Conservation (phyloP, 1,140 invertebrate genomes). For the Lepidostoma basale region DNA sequence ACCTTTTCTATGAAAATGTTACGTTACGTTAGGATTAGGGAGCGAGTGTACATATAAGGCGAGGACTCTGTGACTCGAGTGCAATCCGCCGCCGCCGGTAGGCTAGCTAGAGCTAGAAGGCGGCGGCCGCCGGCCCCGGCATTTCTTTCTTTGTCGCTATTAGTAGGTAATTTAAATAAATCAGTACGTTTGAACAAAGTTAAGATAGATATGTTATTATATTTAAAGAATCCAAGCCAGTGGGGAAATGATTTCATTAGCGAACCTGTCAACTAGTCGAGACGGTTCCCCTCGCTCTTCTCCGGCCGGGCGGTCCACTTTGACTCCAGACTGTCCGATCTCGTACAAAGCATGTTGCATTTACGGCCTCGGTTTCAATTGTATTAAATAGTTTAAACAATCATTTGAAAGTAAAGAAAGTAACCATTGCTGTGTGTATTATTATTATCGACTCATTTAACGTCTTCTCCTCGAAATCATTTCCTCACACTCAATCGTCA, state of each 20-base stretch:
- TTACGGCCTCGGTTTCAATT: constrained; percentile 20
- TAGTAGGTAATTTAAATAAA: constrained; percentile 45
- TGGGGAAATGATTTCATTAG: constrained; percentile 37
- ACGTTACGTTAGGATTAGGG: constrained; percentile 32
- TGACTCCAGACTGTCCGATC: neutral
- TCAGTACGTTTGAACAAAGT: constrained; percentile 39
- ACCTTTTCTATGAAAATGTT: constrained; percentile 45
- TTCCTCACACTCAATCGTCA: constrained; percentile 26
- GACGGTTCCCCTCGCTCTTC: constrained; percentile 14
- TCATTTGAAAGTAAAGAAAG: constrained; percentile 35
- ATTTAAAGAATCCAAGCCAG: constrained; percentile 34
- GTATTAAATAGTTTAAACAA: constrained; percentile 31
- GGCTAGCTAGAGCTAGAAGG: constrained; percentile 5
- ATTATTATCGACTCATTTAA: constrained; percentile 18
- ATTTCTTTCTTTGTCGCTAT: constrained; percentile 40
- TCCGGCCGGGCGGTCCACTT: constrained; percentile 17
- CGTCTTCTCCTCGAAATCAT: constrained; percentile 25
- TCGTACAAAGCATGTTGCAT: constrained; percentile 14
- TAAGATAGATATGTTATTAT: constrained; percentile 37
- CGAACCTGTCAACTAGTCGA: constrained; percentile 27
- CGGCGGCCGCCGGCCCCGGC: constrained; percentile 26
- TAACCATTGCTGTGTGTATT: constrained; percentile 32
- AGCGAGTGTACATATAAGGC: constrained; percentile 33
- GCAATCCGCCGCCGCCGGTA: constrained; percentile 18
- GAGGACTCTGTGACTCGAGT: constrained; percentile 25